These are phyloP conservation scores for Agonopterix heracliana DNA, from an alignment of 2,888 invertebrate genomes.

Conservation along the genomic window DNA sequence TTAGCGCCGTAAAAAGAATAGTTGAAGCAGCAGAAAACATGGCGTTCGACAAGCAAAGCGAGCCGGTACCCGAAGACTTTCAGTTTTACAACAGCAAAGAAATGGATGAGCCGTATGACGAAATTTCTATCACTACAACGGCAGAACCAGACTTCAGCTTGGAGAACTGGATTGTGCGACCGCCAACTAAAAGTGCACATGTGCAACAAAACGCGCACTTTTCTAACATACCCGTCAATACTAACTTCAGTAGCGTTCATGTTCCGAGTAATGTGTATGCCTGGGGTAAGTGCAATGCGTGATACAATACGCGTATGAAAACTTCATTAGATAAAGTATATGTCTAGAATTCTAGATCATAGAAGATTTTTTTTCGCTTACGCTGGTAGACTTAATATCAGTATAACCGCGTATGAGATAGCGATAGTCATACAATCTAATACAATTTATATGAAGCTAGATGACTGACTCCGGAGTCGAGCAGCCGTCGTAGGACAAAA, in stretches of 20 bases:
- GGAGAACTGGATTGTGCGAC: slow-evolving; percentile 71
- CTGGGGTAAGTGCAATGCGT: slow-evolving; percentile 79
- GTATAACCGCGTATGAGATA: no score
- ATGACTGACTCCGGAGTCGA: no score
- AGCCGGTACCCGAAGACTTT: slow-evolving; percentile 76
- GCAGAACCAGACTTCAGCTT: slow-evolving; percentile 72
- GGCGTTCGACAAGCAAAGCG: slow-evolving; percentile 77
- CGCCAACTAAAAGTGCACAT: slow-evolving; percentile 78
- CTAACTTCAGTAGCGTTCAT: slow-evolving; percentile 91
- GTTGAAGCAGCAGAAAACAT: slow-evolving; percentile 92
- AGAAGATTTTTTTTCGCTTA: no score
- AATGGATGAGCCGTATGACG: slow-evolving; percentile 76
- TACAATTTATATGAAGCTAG: no score
- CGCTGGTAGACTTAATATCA: no score
- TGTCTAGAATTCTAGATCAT: no score
- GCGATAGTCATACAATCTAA: no score
- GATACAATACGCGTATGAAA: no score
- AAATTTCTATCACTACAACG: slow-evolving; percentile 62
- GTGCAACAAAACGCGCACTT: slow-evolving; percentile 84
- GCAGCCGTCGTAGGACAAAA: no score
- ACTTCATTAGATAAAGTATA: no score
- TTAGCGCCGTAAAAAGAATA: slow-evolving; percentile 90
- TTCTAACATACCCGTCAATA: slow-evolving; percentile 85
- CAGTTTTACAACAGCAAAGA: slow-evolving; percentile 84
- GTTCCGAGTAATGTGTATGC: slow-evolving; percentile 97